Evolutionary conservation across 2,888 invertebrate genomes (phyloP).

Genomic region (Chalcis sispes): DNA sequence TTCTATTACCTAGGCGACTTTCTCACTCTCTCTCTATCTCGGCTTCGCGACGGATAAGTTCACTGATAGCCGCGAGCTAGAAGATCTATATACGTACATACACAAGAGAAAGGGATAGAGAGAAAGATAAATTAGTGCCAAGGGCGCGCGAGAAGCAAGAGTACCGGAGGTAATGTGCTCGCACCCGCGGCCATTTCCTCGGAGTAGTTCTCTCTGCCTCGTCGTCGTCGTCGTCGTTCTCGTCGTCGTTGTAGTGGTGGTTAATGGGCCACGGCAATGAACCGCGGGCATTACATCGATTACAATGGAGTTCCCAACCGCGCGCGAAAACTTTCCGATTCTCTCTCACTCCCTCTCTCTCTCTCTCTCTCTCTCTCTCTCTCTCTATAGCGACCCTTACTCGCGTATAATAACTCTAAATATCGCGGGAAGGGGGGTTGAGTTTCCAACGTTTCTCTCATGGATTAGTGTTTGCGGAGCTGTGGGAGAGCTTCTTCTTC

Average conservation of each 20-base stretch:
- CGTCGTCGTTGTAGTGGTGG: background rate
- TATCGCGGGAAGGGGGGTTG: too few species aligned
- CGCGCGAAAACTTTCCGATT: conserved; percentile 23
- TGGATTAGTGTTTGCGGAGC: too few species aligned
- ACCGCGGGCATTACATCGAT: conserved; percentile 15
- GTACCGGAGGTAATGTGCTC: too few species aligned
- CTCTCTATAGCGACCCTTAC: too few species aligned
- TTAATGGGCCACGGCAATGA: conserved; percentile 27
- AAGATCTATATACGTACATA: too few species aligned
- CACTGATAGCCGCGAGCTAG: background rate
- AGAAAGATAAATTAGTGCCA: conserved; percentile 25
- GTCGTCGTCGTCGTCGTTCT: background rate
- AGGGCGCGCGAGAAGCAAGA: background rate
- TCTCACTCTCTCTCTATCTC: background rate
- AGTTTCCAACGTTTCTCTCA: too few species aligned
- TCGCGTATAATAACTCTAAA: too few species aligned
- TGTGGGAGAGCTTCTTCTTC: too few species aligned
- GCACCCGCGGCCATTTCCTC: conserved; percentile 17
- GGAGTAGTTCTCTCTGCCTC: background rate
- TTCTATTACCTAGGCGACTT: background rate
- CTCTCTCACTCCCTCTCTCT: too few species aligned
- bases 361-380: background rate
- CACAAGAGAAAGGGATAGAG: background rate
- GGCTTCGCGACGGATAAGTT: background rate
- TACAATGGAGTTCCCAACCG: background rate